Evolutionary conservation across 2,888 invertebrate genomes (phyloP).

Genomic region (Fragum fragum): DNA sequence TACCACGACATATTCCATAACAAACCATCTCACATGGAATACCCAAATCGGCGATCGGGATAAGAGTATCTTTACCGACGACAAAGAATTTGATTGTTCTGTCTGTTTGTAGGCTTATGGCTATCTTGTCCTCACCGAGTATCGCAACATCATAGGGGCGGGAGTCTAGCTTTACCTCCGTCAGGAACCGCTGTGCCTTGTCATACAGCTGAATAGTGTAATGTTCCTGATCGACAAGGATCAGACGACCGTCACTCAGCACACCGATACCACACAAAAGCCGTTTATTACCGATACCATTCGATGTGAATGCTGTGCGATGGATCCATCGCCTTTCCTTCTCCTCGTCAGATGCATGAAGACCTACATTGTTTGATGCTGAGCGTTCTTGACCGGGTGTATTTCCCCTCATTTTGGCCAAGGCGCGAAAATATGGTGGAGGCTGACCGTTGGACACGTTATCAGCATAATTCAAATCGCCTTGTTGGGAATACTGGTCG

Average conservation of each 20-base stretch:
- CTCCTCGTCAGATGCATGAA: constrained; percentile 41
- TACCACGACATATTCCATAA: constrained; percentile 61
- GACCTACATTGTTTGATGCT: neutral
- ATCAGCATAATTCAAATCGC: neutral
- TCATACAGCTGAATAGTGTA: constrained; percentile 62
- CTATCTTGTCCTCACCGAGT: constrained; percentile 58
- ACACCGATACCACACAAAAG: constrained; percentile 54
- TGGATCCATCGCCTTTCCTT: constrained; percentile 60
- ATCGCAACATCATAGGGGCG: constrained; percentile 61
- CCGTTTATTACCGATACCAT: constrained; percentile 53
- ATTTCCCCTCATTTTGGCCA: neutral
- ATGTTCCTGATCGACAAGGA: constrained; percentile 63
- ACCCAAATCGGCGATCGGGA: constrained; percentile 63
- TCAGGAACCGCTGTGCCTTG: constrained; percentile 39
- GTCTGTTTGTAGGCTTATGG: constrained; percentile 64
- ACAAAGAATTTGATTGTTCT: constrained; percentile 60
- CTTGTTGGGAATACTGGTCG: neutral
- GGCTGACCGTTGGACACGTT: neutral
- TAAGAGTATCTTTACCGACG: constrained; percentile 47
- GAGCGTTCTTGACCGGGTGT: neutral
- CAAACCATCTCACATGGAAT: constrained; percentile 64
- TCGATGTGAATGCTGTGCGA: constrained; percentile 51
- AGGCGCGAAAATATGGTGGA: neutral
- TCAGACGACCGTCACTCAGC: constrained; percentile 55
- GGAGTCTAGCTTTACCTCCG: constrained; percentile 59